Percentiles rank a stretch among this genome's conserved stretches.
Conservation (phyloP, 2,797 vertebrate species). For the Parotocinclus haroldoi region DNA sequence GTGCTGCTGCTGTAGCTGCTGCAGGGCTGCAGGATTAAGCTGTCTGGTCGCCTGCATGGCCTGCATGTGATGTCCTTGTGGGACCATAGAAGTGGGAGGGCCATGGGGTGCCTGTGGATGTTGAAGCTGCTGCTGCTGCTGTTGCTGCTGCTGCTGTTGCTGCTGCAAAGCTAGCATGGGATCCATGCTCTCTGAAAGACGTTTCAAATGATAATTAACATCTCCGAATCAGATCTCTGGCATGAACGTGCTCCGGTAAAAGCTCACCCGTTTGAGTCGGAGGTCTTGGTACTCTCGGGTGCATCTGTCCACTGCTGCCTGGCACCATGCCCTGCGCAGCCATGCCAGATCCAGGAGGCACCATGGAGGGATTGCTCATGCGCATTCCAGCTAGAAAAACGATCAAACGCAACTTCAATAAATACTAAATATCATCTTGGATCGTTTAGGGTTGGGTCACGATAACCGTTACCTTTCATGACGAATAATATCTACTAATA, state of each 20-base stretch:
- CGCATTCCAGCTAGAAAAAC: constrained; percentile 78
- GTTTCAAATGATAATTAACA: background rate
- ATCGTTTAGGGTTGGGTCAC: no score
- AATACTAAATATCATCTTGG: no score
- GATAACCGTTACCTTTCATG: no score
- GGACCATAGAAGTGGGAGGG: constrained; percentile 75
- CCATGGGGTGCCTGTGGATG: constrained; percentile 78
- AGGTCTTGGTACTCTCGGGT: constrained; percentile 83
- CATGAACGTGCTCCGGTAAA: no score
- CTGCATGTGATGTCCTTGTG: constrained; percentile 91
- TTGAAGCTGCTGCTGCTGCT: constrained; percentile 70
- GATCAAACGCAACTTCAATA: background rate
- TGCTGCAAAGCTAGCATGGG: constrained; percentile 79
- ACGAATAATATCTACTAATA: no score
- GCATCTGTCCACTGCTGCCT: constrained; percentile 84
- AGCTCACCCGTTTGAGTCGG: constrained; percentile 85
- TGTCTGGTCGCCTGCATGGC: constrained; percentile 82
- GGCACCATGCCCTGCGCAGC: constrained; percentile 81
- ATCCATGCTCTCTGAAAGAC: constrained; percentile 82
- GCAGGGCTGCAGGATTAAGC: constrained; percentile 81
- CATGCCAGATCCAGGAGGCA: constrained; percentile 81
- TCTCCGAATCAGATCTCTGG: no score
- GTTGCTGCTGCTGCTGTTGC: constrained; percentile 69
- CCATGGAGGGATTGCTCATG: constrained; percentile 88
- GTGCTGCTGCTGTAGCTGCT: constrained; percentile 86